Base-by-base conservation (phyloP, 2,113 vertebrate genomes). In the Anguilla rostrata region DNA sequence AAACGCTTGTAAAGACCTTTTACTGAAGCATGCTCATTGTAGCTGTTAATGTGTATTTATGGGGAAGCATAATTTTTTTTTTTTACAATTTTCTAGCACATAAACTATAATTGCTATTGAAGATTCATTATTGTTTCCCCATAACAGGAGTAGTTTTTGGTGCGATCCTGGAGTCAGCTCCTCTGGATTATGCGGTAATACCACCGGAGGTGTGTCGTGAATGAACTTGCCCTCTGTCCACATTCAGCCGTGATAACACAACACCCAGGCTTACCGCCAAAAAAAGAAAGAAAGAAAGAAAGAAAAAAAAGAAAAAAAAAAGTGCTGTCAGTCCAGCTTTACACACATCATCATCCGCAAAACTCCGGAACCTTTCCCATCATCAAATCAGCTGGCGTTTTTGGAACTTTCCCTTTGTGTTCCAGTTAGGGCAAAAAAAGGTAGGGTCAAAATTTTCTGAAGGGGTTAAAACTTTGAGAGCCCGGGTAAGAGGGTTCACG, bases 161-260 rank as follows among this genome's bases (percentile, higher is more conserved):
- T 46, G 43, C 43, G 0, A 46, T 6, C 5, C 43, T 46, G 49
- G 49, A 53, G 49, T 11, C 11, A 53, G 11, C 49, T 53, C 11
- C 49, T 12, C 49, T 0, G 14, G 49, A 53, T 53, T 11, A 14
- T 11, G 11, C 9, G 14, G 49, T 12, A 11, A 53, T 11, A 53
- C 49, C 49, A 6, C 12, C 11, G 49, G 11, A 53, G 11, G 49
- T 53, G 49, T 14, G 49, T 53, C 49, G 49, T 53, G 49, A 53
- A 53, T 91, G 86, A 90, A 87, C 87, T 91, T 89, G 89, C 89
- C 84, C 87, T 91, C 89, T 92, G 86, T 90, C 89, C 93, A 92
- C 91, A 92, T 91, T 92, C 91, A 91, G 93, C 88, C 88, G 75
- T 88, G 83, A 89, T 85, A 40, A 83, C 49, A 86, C 87, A 34